Percentiles rank a stretch among this genome's conserved stretches.
phyloP scores from a whole-genome alignment of 2,113 vertebrate species.

The Natator depressus region DNA sequence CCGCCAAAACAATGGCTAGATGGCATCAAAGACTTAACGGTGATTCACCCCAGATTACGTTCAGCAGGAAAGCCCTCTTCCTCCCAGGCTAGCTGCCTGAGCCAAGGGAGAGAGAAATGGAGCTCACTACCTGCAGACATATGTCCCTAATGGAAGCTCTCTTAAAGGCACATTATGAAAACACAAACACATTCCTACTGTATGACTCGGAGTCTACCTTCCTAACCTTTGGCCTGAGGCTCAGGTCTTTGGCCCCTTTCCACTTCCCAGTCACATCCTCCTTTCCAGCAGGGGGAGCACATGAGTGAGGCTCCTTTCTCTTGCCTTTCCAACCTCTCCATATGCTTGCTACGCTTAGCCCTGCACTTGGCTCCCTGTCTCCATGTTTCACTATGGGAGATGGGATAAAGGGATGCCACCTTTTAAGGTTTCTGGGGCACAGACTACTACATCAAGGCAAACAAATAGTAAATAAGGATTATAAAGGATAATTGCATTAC shows the following conservation, averaged over 20 bases:
- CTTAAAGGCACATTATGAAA: rapidly evolving
- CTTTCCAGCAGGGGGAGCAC: neutral
- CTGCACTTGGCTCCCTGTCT: neutral
- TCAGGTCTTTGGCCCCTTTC: too few relatives aligned
- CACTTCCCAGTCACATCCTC: too few relatives aligned
- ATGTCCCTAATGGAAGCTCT: neutral
- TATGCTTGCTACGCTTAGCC: neutral
- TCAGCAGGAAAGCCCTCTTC: neutral
- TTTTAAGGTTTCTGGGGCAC: neutral
- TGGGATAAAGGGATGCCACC: neutral
- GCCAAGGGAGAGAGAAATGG: rapidly evolving
- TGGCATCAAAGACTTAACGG: neutral
- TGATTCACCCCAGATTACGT: neutral
- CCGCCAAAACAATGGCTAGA: neutral
- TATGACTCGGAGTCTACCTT: too few relatives aligned
- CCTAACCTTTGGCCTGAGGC: too few relatives aligned
- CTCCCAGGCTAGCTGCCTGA: rapidly evolving
- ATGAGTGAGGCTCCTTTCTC: neutral
- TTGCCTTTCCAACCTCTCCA: neutral
- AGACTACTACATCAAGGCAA: neutral
- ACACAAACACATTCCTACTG: too few relatives aligned
- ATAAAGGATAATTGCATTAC: neutral
- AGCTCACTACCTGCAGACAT: rapidly evolving
- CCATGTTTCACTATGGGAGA: neutral
- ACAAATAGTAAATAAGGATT: neutral